phyloP scores from a whole-genome alignment of 2,113 vertebrate genomes.

The Paedocypris sp. region DNA sequence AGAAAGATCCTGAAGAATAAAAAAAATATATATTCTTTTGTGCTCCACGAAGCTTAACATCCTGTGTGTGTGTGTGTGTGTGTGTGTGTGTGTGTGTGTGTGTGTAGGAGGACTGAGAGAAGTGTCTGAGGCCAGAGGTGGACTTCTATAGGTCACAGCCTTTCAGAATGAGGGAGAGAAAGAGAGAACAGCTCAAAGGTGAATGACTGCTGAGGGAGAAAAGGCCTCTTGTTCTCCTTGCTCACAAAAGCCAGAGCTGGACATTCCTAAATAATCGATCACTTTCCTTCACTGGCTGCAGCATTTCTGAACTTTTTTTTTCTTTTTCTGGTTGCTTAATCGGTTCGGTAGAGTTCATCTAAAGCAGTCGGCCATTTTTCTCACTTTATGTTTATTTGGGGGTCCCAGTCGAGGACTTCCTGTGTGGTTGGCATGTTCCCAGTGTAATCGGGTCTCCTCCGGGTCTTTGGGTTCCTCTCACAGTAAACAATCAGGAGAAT shows the following conservation, averaged over 20 bases:
- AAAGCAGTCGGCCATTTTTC: too few relatives aligned
- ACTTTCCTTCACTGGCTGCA: slow-evolving; percentile 42
- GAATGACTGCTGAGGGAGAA: slow-evolving; percentile 55
- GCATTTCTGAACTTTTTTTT: slow-evolving; percentile 42
- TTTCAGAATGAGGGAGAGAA: slow-evolving; percentile 48
- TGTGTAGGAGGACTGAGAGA: slow-evolving; percentile 19
- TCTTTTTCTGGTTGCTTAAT: slow-evolving; percentile 23
- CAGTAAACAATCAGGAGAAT: too few relatives aligned
- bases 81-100: slow-evolving; percentile 25
- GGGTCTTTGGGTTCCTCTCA: too few relatives aligned
- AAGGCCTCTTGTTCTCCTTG: slow-evolving; percentile 54
- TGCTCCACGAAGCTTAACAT: slow-evolving; percentile 29
- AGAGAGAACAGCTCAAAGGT: slow-evolving; percentile 55
- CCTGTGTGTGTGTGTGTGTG: slow-evolving; percentile 20
- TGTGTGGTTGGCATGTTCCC: too few relatives aligned
- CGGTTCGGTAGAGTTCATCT: slow-evolving; percentile 33
- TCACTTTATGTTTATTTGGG: not conserved
- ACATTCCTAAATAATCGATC: slow-evolving; percentile 49
- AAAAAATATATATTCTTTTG: slow-evolving; percentile 30
- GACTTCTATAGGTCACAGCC: slow-evolving; percentile 52
- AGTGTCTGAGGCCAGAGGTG: slow-evolving; percentile 37
- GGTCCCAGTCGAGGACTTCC: too few relatives aligned
- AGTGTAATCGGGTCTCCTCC: too few relatives aligned
- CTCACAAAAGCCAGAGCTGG: slow-evolving; percentile 50
- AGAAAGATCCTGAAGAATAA: too few relatives aligned